Conservation (phyloP, 35 echinoderm and acorn worm species). For the Apostichopus californicus region DNA sequence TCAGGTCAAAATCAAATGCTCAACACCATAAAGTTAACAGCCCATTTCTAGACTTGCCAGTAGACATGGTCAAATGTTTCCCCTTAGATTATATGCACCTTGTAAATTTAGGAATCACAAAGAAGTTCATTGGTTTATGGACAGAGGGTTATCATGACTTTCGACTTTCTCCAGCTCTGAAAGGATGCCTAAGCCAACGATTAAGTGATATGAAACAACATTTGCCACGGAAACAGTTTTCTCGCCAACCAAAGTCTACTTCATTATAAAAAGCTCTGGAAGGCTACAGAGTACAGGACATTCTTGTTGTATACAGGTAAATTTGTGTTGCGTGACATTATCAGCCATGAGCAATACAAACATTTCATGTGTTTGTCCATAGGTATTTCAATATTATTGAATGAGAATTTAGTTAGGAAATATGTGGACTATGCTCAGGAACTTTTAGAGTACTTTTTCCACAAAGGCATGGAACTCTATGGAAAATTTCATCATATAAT, state of each 20-base stretch:
- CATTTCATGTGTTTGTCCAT: conserved; percentile 64
- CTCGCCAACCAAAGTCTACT: too few relatives aligned
- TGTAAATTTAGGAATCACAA: conserved; percentile 65
- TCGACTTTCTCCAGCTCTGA: too few relatives aligned
- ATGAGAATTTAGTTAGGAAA: background rate
- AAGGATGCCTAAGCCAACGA: too few relatives aligned
- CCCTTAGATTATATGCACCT: conserved; percentile 71
- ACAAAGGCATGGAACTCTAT: conserved; percentile 54
- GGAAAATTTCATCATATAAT: conserved; percentile 76
- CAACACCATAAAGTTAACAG: too few relatives aligned
- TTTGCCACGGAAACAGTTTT: too few relatives aligned
- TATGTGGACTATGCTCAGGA: conserved; percentile 54
- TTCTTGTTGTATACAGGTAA: conserved; percentile 65
- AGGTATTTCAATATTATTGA: conserved; percentile 62
- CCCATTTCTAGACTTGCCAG: too few relatives aligned
- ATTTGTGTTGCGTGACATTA: conserved; percentile 40
- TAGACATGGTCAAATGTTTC: too few relatives aligned
- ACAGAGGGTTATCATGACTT: conserved; percentile 3
- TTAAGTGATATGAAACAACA: too few relatives aligned
- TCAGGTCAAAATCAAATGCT: too few relatives aligned
- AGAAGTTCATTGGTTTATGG: conserved; percentile 66
- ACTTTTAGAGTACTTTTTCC: conserved; percentile 59
- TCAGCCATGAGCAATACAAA: conserved; percentile 22
- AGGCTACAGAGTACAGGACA: conserved; percentile 66
- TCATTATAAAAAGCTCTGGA: conserved; percentile 22